Evolutionary conservation across 2,113 vertebrate genomes (phyloP).

Genomic region (Sciurus niger): DNA sequence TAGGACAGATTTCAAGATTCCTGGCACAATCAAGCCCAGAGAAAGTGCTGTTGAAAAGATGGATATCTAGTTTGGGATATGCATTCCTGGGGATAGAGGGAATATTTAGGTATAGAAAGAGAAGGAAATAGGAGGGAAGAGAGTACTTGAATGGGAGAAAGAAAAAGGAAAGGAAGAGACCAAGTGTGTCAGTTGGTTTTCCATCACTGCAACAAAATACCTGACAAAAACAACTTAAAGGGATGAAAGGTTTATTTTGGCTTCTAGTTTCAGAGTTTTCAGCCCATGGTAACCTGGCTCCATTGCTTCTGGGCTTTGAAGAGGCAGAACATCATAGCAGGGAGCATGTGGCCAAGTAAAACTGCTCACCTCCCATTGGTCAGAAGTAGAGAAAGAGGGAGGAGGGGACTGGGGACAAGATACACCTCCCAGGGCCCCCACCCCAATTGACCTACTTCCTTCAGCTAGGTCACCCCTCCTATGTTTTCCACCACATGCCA

Average conservation of each 20-base stretch:
- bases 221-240: background rate
- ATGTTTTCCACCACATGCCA: background rate
- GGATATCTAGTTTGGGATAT: background rate
- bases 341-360: background rate
- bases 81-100: background rate
- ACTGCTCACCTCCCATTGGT: background rate
- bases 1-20: background rate
- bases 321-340: background rate
- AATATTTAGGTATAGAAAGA: background rate
- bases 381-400: background rate
- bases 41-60: background rate
- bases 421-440: background rate
- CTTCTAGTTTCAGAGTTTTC: background rate
- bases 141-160: background rate
- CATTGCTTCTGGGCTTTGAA: background rate
- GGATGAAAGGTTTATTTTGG: background rate
- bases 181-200: background rate
- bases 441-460: background rate
- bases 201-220: background rate
- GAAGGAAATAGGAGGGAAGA: background rate
- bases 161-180: slow-evolving; percentile 1
- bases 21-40: background rate
- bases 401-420: background rate
- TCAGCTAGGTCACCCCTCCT: too few relatives aligned
- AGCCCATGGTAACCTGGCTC: background rate